Percentiles rank a stretch among this genome's conserved stretches.
These are phyloP conservation scores for Enteromius viviparus DNA, from an alignment of 2,797 vertebrate species.

Conservation along the genomic window DNA sequence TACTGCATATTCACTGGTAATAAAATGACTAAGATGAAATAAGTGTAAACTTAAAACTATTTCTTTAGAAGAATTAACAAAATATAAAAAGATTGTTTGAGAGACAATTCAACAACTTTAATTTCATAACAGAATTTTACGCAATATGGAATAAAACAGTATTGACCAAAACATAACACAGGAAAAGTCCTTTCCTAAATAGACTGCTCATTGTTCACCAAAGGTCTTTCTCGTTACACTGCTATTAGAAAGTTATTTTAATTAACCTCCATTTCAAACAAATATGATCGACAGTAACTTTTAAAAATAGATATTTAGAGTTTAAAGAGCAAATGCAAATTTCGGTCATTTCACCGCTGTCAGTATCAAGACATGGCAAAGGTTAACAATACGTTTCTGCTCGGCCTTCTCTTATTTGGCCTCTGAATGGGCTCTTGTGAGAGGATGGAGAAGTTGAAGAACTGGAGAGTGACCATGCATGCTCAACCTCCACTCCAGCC, in stretches of 20 bases:
- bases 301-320: background rate
- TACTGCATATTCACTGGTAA: background rate
- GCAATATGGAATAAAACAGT: background rate
- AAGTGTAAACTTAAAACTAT: background rate
- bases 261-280: slow-evolving; percentile 10
- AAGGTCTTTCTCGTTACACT: background rate
- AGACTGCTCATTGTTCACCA: background rate
- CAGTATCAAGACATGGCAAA: slow-evolving; percentile 45
- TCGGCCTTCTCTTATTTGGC: slow-evolving; percentile 51
- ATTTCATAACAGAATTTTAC: background rate
- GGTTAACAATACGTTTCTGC: slow-evolving; percentile 59
- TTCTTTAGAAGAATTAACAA: background rate
- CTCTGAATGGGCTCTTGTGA: slow-evolving; percentile 61
- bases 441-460: slow-evolving; percentile 66
- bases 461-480: slow-evolving; percentile 76
- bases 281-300: background rate
- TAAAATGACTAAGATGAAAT: no score
- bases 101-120: no score
- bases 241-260: slow-evolving; percentile 5
- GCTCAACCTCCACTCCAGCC: slow-evolving; percentile 76
- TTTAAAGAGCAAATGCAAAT: slow-evolving; percentile 52
- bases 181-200: background rate
- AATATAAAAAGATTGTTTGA: no score
- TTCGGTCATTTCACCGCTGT: slow-evolving; percentile 45
- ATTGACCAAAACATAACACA: background rate